Evolutionary conservation across 2,888 invertebrate species (phyloP), one percentile per base, ranked within the genome.

Genomic region (Drosophila meridiana): DNA sequence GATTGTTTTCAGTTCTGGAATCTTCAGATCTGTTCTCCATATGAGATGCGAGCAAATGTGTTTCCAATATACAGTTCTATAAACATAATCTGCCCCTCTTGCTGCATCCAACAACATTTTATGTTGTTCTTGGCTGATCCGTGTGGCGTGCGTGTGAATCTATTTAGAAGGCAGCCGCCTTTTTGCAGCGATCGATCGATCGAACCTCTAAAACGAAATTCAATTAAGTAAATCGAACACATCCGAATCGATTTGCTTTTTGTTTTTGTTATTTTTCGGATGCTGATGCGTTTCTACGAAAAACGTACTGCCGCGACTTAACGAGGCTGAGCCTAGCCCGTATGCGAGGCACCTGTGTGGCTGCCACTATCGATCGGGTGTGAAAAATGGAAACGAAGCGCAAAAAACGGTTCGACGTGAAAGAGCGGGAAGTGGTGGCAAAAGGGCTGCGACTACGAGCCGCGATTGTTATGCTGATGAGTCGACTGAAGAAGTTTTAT

Each of bases 221-320:
- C 86, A 90, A 87, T 87, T 87, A 87, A 88, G 90, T 77, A 90
- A 87, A 87, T 82, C 87, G 79, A 89, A 81, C 73, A 72, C 59
- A 88, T 72, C 69, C 65, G 83, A 80, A 83, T 75, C 72, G 76
- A 85, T 86, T 84, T 84, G 76, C 80, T 86, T 82, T 8, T 48
- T 84, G 76, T 80, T 86, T 79, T 83, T 28, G 47, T 50, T 50
- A 13, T n/a, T 50, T 50, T 9, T 32, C n/a, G 9, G 77, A 62
- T 68, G 72, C 76, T 62, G 79, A 74, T 71, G 80, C 76, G 73
- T 79, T 85, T 87, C 86, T 81, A 85, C 78, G 86, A 87, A 87
- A 89, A 78, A 69, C 68, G 53, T 69, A 56, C 67, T 63, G 61
- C 59, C 72, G 36, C 57, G 60, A 50, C 50, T 64, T 26, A 57